phyloP scores from a whole-genome alignment of 2,888 invertebrate genomes.

The Chloroclystis v-ata region DNA sequence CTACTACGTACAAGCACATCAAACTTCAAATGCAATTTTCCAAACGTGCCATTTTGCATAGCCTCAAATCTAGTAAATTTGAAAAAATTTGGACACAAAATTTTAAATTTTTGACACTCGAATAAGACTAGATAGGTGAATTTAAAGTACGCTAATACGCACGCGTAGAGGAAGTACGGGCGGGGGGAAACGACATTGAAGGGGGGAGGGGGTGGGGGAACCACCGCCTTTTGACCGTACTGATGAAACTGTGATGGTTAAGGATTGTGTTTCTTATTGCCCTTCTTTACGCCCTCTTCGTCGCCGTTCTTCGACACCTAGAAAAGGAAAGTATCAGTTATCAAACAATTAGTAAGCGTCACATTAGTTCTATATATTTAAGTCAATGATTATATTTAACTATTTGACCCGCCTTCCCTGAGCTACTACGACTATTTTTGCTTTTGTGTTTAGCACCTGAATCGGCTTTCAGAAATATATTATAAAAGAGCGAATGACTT shows the following conservation, averaged over 20 bases:
- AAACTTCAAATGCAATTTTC: slow-evolving; percentile 14
- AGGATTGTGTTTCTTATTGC: slow-evolving; percentile 85
- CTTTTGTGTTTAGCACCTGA: too few relatives aligned
- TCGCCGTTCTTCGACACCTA: slow-evolving; percentile 77
- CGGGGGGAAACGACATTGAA: slow-evolving; percentile 34
- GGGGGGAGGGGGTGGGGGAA: slow-evolving; percentile 32
- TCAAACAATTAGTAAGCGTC: neutral
- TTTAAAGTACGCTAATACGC: slow-evolving; percentile 13
- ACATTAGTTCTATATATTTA: too few relatives aligned
- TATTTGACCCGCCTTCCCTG: too few relatives aligned
- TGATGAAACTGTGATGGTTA: slow-evolving; percentile 77
- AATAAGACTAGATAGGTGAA: slow-evolving; percentile 14
- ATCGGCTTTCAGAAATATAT: too few relatives aligned
- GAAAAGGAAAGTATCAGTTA: neutral
- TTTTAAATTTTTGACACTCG: slow-evolving; percentile 13
- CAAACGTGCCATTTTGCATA: neutral
- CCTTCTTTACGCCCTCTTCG: slow-evolving; percentile 89
- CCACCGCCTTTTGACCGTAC: slow-evolving; percentile 67
- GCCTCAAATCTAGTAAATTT: too few relatives aligned
- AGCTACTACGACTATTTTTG: too few relatives aligned
- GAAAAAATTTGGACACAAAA: slow-evolving; percentile 1
- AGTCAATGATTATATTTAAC: too few relatives aligned
- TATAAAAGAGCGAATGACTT: too few relatives aligned
- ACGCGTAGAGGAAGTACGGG: slow-evolving; percentile 32
- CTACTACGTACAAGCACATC: neutral